Evolutionary conservation across 1,140 invertebrate species (phyloP).

Genomic region (Goniozus legneri): DNA sequence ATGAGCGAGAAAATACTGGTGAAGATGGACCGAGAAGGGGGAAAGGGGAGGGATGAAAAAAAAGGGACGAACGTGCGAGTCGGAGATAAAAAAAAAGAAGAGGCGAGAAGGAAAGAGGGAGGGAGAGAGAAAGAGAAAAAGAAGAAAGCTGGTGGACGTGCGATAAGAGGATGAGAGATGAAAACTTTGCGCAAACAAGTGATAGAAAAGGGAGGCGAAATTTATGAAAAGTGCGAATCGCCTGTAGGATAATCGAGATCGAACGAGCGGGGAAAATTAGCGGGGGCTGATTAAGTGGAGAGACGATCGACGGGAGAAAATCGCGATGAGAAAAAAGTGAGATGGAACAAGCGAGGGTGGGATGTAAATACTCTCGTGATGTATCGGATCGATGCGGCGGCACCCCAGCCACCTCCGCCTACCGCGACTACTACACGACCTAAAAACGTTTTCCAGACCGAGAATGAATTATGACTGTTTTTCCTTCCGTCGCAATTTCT

Average conservation of each 20-base stretch:
- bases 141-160: too few species aligned
- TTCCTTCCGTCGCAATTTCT: slow-evolving; percentile 32
- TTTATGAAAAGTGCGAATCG: too few species aligned
- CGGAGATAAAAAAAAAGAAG: too few species aligned
- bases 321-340: neutral
- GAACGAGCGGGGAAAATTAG: slow-evolving; percentile 11
- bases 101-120: too few species aligned
- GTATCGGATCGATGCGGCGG: slow-evolving; percentile 56
- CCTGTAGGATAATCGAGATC: too few species aligned
- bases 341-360: slow-evolving; percentile 23
- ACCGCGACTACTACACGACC: slow-evolving; percentile 53
- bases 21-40: neutral
- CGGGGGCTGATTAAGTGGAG: slow-evolving; percentile 18
- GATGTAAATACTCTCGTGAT: slow-evolving; percentile 55
- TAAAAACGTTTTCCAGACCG: slow-evolving; percentile 48
- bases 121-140: slow-evolving; percentile 9
- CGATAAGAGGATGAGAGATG: too few species aligned
- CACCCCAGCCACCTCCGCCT: slow-evolving; percentile 49
- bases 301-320: slow-evolving; percentile 15
- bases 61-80: slow-evolving; percentile 18
- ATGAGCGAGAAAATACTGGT: neutral
- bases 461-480: slow-evolving; percentile 27
- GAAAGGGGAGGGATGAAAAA: slow-evolving; percentile 16
- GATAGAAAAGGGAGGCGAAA: too few species aligned
- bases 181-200: too few species aligned